Base-by-base conservation (phyloP, 2,113 vertebrate genomes). In the Menura novaehollandiae region DNA sequence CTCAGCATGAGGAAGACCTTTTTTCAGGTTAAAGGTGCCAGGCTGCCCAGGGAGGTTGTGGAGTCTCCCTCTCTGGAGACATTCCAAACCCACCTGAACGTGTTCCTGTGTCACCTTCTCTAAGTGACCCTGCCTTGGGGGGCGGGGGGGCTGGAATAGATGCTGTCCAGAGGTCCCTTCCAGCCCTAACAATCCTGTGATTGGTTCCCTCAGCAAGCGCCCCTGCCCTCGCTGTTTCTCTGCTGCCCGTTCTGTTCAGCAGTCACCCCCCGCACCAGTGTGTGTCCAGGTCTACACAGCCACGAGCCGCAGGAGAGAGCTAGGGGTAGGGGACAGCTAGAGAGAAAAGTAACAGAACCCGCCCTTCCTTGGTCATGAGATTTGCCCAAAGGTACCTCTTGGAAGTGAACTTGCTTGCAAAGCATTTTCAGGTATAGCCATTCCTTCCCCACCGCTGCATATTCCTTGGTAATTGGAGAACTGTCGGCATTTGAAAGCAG, bases 371-470 rank as follows among this genome's bases (percentile, higher is more conserved):
- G 33, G 30, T 43, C 43, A 1, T n/a, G 35, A 33, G 26, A 2
- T 77, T 62, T 28, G 66, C 39, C 44, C 58, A 11, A 13, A 82
- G 33, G 20, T 69, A 5, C 6, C 30, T 35, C 28, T 33, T 41
- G 43, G 32, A 53, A 84, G 59, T 26, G 35, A 79, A 75, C 14
- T 17, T n/a, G 24, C 59, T 83, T 33, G 55, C 41, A 16, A 74
- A 84, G 39, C 56, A 0, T 77, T 84, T 85, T 43, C 18, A n/a
- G 15, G 24, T 43, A 33, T 2, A 58, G 39, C 55, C 10, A 0
- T 68, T 52, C 44, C 58, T 78, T 35, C 28, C 10, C 35, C 20
- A 1, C 2, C 6, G 0, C 23, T 5, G 5, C 6, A 0, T 26
- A 2, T 33, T 35, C 39, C 23, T 26, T 20, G 32, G 24, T 67